Evolutionary conservation across 2,888 invertebrate species (phyloP).

Genomic region (Taenaris catops): DNA sequence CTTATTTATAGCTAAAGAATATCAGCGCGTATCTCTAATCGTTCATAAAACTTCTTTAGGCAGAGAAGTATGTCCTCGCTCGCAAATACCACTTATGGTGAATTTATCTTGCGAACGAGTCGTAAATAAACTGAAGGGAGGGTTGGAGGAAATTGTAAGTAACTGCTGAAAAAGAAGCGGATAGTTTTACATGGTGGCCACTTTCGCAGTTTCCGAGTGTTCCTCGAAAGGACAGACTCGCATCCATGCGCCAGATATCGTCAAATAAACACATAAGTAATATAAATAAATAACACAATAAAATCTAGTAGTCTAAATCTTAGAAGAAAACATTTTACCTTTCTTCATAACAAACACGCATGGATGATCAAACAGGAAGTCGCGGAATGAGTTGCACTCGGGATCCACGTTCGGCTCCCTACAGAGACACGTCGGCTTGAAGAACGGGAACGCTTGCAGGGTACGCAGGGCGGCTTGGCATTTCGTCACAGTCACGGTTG

Average conservation of each 20-base stretch:
- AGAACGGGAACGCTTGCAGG: constrained; percentile 94
- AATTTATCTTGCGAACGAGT: constrained; percentile 58
- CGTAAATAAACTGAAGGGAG: constrained; percentile 52
- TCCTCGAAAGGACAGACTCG: constrained; percentile 22
- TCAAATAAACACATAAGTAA: too few species aligned
- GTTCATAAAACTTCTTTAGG: constrained; percentile 38
- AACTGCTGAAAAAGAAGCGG: constrained; percentile 45
- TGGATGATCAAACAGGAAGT: constrained; percentile 96
- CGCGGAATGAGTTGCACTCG: constrained; percentile 95
- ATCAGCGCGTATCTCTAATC: constrained; percentile 23
- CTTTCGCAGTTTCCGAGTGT: constrained; percentile 28
- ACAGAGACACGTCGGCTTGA: constrained; percentile 95
- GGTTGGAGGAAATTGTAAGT: constrained; percentile 51
- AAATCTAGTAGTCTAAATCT: background rate
- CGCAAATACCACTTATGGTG: constrained; percentile 61
- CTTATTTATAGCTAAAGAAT: background rate
- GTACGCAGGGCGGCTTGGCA: constrained; percentile 95
- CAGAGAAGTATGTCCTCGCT: constrained; percentile 35
- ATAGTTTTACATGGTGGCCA: constrained; percentile 26
- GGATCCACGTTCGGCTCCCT: constrained; percentile 94
- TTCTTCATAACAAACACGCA: constrained; percentile 94
- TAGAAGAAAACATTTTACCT: constrained; percentile 77
- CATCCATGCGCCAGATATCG: background rate
- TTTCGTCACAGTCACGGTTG: constrained; percentile 95
- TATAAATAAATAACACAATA: too few species aligned